Evolutionary conservation across 2,888 invertebrate genomes (phyloP).

Genomic region (Quadroppia sp.): DNA sequence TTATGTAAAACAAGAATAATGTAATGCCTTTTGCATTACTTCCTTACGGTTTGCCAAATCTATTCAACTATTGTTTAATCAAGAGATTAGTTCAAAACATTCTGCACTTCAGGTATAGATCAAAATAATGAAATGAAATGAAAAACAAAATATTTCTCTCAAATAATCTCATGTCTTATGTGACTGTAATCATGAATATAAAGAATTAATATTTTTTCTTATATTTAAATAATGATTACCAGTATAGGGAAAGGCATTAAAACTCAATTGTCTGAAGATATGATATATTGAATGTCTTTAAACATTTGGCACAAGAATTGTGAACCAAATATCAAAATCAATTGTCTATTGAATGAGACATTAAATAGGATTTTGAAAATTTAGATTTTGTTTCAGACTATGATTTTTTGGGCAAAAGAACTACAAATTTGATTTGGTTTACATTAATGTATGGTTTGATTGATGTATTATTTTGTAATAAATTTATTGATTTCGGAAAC

Average conservation of each 20-base stretch:
- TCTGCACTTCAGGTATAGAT: not conserved
- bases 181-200: not conserved
- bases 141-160: not conserved
- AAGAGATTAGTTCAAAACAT: not conserved
- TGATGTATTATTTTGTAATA: constrained; percentile 9
- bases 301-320: too few relatives aligned
- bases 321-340: too few relatives aligned
- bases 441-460: not conserved
- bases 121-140: not conserved
- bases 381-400: not conserved
- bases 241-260: too few relatives aligned
- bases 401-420: not conserved
- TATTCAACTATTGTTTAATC: not conserved
- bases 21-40: not conserved
- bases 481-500: constrained; percentile 21
- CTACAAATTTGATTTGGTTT: not conserved
- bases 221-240: too few relatives aligned
- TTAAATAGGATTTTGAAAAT: not conserved
- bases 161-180: not conserved
- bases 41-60: not conserved
- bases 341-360: not conserved
- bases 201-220: not conserved
- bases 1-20: not conserved
- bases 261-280: too few relatives aligned
- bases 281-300: too few relatives aligned